Base-by-base conservation (phyloP, 2,797 vertebrate species). In the Peromyscus nudipes region DNA sequence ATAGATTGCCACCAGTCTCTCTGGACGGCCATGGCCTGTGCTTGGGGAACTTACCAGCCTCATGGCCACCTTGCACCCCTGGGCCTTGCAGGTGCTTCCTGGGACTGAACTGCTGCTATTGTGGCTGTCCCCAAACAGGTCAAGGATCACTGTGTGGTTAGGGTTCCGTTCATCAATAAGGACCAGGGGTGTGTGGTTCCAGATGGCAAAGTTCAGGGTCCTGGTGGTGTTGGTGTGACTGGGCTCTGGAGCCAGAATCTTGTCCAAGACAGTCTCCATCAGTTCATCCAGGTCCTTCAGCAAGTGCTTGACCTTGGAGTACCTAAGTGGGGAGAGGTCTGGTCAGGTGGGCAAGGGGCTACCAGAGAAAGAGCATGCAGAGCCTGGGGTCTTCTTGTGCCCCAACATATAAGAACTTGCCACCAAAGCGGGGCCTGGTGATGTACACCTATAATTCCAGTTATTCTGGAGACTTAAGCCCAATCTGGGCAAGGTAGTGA, bases 161-260 rank as follows among this genome's bases (percentile, higher is more conserved):
- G 97, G 98, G 76, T 99, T 87, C 0, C 98, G 98, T 89, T 99
- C 98, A 0, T 99, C 98, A 0, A 99, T 99, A n/a, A 99, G 94
- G 9, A 99, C 98, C 83, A 99, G 92, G 1, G 99, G 99, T 6
- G 98, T 98, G 92, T 99, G 96, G 94, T 98, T 97, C 99, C 99
- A 99, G 91, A 99, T 97, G 31, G 34, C 76, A 83, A 98, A 25
- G 96, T 99, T 77, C 0, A 99, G 98, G 0, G 79, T 9, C 25
- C 75, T 17, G 0, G 91, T 98, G 92, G 98, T 0, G 23, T 92
- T 0, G 94, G 31, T 17, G 1, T 6, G 34, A 67, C 80, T 0
- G 0, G 55, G 5, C 27, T 94, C 88, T 0, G 98, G 98, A 73
- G 98, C 97, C 97, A 99, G 97, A 91, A 99, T 99, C 83, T 98